A percentile compares a stretch with the other conserved stretches of the same genome.
Evolutionary conservation across 2,113 vertebrate species (phyloP).

Genomic region (Orycteropus afer): DNA sequence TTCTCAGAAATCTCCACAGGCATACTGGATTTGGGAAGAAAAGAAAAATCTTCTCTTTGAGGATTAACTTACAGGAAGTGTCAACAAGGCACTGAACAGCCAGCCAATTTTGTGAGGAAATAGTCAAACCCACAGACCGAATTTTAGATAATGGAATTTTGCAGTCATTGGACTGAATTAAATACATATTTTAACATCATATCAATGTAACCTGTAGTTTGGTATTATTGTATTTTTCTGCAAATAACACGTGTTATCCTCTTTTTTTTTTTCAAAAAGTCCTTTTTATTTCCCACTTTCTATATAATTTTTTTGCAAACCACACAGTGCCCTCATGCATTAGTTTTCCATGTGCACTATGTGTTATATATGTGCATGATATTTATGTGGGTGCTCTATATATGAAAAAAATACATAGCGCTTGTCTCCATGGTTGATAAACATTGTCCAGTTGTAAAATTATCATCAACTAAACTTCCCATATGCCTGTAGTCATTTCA

Average conservation of each 20-base stretch:
- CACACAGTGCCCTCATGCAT: too few species aligned
- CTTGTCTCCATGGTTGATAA: background rate
- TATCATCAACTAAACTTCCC: background rate
- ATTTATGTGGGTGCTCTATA: too few species aligned
- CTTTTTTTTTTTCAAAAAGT: too few species aligned
- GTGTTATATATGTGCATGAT: too few species aligned
- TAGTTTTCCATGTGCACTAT: too few species aligned
- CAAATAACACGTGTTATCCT: too few species aligned
- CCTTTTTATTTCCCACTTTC: too few species aligned
- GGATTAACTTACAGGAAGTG: background rate
- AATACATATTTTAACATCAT: background rate
- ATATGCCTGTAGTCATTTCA: rapidly evolving
- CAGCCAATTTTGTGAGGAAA: background rate
- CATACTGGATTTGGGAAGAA: background rate
- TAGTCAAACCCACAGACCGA: background rate
- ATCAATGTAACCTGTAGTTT: background rate
- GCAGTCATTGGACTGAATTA: background rate
- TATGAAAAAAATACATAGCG: too few species aligned
- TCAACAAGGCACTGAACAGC: background rate
- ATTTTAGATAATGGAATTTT: constrained; percentile 11
- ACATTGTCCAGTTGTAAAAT: background rate
- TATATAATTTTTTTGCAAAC: too few species aligned
- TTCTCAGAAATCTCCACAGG: background rate
- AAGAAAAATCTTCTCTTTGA: background rate
- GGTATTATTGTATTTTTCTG: background rate